Evolutionary conservation across 2,113 vertebrate species (phyloP).

Genomic region (Okapia johnstoni): DNA sequence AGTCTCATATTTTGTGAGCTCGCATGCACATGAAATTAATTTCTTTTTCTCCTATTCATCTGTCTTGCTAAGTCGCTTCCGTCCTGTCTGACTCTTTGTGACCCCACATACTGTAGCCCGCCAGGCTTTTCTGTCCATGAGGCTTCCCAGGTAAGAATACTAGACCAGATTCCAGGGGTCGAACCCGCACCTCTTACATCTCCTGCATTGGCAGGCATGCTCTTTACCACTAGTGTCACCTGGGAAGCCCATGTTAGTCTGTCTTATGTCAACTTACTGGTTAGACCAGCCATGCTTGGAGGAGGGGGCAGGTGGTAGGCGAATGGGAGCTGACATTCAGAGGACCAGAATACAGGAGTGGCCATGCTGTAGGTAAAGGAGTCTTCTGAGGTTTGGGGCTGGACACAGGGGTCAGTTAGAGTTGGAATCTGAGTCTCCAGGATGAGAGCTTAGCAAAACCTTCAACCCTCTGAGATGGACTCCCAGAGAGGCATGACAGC

Average conservation of each 20-base stretch:
- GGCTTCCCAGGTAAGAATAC: neutral
- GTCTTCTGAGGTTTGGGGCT: neutral
- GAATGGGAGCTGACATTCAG: neutral
- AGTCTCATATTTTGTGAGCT: neutral
- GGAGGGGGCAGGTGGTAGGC: neutral
- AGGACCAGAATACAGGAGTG: neutral
- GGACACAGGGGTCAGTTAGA: neutral
- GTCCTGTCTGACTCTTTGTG: neutral
- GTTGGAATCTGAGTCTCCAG: neutral
- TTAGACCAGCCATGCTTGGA: neutral
- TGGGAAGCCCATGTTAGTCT: neutral
- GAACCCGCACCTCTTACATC: fast-evolving
- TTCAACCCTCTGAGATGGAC: neutral
- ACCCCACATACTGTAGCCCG: neutral
- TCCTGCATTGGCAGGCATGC: neutral
- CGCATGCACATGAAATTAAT: neutral
- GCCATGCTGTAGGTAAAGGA: neutral
- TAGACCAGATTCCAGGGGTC: neutral
- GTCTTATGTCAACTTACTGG: neutral
- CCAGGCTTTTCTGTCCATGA: neutral
- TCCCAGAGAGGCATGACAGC: neutral
- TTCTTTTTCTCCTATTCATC: neutral
- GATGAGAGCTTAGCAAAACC: neutral
- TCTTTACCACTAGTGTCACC: neutral
- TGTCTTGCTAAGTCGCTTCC: neutral